Percentiles rank a stretch among this genome's conserved stretches.
phyloP scores from a whole-genome alignment of 2,113 vertebrate species.

The Microcebus ravelobensis region DNA sequence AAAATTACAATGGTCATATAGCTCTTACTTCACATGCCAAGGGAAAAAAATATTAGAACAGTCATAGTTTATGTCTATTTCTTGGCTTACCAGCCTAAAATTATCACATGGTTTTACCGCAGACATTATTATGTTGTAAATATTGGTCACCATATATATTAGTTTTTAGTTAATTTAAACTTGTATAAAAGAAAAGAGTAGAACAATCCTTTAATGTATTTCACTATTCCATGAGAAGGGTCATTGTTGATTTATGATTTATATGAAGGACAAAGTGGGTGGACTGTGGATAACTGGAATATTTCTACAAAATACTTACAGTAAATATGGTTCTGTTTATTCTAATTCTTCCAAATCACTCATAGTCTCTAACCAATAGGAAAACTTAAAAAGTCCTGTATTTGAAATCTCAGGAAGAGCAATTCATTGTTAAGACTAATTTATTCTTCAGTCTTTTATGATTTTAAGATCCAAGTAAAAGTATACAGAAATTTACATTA shows the following conservation, averaged over 20 bases:
- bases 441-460: neutral
- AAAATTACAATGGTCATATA: neutral
- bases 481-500: neutral
- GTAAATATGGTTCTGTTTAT: slow-evolving; percentile 68
- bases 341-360: slow-evolving; percentile 64
- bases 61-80: neutral
- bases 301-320: slow-evolving; percentile 80
- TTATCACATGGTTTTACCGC: neutral
- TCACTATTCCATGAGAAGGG: slow-evolving; percentile 74
- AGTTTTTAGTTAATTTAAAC: slow-evolving; percentile 60
- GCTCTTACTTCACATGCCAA: too few species aligned
- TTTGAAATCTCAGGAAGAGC: neutral
- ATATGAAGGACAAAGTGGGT: slow-evolving; percentile 68
- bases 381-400: neutral
- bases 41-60: too few species aligned
- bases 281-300: slow-evolving; percentile 79
- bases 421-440: slow-evolving; percentile 14
- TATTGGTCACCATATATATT: neutral
- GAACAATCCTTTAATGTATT: slow-evolving; percentile 46
- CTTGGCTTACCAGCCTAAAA: slow-evolving; percentile 26
- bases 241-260: slow-evolving; percentile 75
- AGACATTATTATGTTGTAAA: neutral
- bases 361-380: slow-evolving; percentile 6
- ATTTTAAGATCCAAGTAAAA: slow-evolving; percentile 28
- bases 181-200: slow-evolving; percentile 47